Evolutionary conservation across 2,888 invertebrate genomes (phyloP).

Genomic region (Agriopis leucophaearia): DNA sequence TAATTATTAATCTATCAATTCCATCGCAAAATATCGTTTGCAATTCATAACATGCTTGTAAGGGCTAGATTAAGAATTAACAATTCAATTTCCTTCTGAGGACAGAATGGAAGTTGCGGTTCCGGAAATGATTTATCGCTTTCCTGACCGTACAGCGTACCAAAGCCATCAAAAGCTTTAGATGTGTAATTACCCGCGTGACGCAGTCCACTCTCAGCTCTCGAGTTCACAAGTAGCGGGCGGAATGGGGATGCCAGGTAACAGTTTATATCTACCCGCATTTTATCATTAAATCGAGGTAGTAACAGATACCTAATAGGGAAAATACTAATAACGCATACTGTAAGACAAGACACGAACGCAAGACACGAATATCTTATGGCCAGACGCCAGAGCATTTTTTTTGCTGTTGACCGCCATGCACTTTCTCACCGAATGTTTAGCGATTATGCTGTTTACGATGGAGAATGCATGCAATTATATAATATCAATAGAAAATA

Average conservation of each 20-base stretch:
- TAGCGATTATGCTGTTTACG: too few species aligned
- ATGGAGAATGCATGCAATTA: too few species aligned
- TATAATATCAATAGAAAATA: too few species aligned
- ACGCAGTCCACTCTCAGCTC: slow-evolving; percentile 68
- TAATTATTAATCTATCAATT: too few species aligned
- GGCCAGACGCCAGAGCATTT: too few species aligned
- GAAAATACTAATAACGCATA: too few species aligned
- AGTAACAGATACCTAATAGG: too few species aligned
- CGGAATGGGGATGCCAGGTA: slow-evolving; percentile 42
- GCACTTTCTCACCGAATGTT: too few species aligned
- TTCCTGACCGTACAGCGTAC: slow-evolving; percentile 61
- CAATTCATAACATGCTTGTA: not conserved
- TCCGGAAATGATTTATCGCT: slow-evolving; percentile 59
- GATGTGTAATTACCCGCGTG: slow-evolving; percentile 81
- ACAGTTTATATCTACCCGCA: not conserved
- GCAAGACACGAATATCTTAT: too few species aligned
- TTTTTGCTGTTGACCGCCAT: too few species aligned
- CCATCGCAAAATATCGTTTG: too few species aligned
- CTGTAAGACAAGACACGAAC: too few species aligned
- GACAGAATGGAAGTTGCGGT: slow-evolving; percentile 35
- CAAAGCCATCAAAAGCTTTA: slow-evolving; percentile 75
- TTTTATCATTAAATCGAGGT: not conserved
- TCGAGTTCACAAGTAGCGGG: slow-evolving; percentile 67
- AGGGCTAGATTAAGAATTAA: not conserved
- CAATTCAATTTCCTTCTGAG: slow-evolving; percentile 51